Percentiles rank a stretch among this genome's conserved stretches.
Evolutionary conservation across 2,888 invertebrate genomes (phyloP).

Genomic region (Oscheius sp.): DNA sequence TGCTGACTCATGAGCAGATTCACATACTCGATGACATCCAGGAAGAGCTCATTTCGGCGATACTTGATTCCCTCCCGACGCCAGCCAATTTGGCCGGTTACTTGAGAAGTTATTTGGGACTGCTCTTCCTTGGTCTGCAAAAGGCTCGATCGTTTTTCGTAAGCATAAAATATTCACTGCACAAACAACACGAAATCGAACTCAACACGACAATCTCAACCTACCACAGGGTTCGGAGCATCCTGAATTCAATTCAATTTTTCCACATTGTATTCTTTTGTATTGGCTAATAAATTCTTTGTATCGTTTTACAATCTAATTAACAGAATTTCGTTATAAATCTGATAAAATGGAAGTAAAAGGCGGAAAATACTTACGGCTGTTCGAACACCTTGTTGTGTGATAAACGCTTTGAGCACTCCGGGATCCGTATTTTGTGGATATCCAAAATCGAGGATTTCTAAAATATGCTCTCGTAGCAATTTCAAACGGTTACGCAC

Average conservation of each 20-base stretch:
- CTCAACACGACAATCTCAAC: constrained; percentile 17
- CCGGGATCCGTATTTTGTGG: constrained; percentile 99
- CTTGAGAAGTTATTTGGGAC: constrained; percentile 98
- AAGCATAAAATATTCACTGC: background rate
- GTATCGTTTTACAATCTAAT: background rate
- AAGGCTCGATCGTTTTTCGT: background rate
- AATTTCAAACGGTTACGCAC: constrained; percentile 32
- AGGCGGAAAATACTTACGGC: constrained; percentile 59
- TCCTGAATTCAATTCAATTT: constrained; percentile 40
- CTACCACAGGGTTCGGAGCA: constrained; percentile 43
- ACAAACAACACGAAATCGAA: constrained; percentile 25
- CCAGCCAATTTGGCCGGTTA: constrained; percentile 86
- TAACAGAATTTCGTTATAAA: background rate
- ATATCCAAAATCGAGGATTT: constrained; percentile 98
- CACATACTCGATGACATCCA: constrained; percentile 98
- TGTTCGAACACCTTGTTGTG: constrained; percentile 90
- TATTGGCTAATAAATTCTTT: background rate
- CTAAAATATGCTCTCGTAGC: constrained; percentile 77
- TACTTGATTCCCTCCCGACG: constrained; percentile 99
- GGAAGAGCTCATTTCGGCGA: constrained; percentile 93
- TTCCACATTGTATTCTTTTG: background rate
- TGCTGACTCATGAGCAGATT: constrained; percentile 99
- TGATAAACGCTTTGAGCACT: constrained; percentile 97
- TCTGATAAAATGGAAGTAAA: background rate
- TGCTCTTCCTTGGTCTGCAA: constrained; percentile 96